Base-by-base conservation (phyloP, 1,140 invertebrate genomes). In the Cotesia typhae region DNA sequence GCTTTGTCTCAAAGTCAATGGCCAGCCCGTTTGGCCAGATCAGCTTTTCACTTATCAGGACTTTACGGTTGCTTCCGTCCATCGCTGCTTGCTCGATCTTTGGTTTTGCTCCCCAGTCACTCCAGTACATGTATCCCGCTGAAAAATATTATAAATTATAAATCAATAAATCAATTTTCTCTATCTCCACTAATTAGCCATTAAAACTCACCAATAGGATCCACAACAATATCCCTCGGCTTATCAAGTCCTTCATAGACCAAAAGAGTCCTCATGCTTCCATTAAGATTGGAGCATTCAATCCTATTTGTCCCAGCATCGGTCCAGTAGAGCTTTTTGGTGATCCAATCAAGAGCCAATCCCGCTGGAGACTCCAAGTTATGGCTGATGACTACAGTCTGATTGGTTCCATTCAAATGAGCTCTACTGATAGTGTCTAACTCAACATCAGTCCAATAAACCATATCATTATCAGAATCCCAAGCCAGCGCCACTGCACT, bases 361-460 rank as follows among this genome's bases (percentile, higher is more conserved):
- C 93, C 92, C 55, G 92, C 92, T 1, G 94, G 93, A 10, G 90
- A 91, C 76, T 90, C 91, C 71, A 95, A 84, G 84, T 94, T 93
- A 9, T 90, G 90, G 47, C 86, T 86, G 37, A 95, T 89, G 7
- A 94, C 89, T 47, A 90, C 85, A 14, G 87, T 85, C 81, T 95
- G 94, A 76, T 91, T 87, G 66, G 90, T 92, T 12, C 94, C 94
- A 83, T 96, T 94, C 37, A 94, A 85, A 74, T 88, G 90, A 2
- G 94, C 93, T 61, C 91, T 90, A 75, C 92, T 94, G 10, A 97
- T 96, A 1, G 93, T 91, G 78, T 94, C 91, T 17, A 92, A 90
- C 74, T 94, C 94, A 0, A 95, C 91, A 81, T 97, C 95, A 0
- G 94, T 94, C 95, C 95, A 97, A 80, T 92, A 96, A 79, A 97